Evolutionary conservation across 2,113 vertebrate genomes (phyloP).

Genomic region (Hemicordylus capensis): DNA sequence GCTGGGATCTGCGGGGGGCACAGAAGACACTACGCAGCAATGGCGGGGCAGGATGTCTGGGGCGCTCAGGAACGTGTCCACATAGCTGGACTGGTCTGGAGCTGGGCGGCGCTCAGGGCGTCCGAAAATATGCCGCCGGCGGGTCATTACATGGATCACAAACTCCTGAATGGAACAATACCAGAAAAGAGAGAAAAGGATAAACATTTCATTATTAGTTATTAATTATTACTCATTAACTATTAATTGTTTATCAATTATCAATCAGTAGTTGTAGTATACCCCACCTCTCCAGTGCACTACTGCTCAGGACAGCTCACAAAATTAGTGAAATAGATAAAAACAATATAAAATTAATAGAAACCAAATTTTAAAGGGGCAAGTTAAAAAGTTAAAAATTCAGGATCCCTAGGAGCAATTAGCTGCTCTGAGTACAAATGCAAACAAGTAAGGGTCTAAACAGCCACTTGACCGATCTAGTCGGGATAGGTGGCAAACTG

Average conservation of each 20-base stretch:
- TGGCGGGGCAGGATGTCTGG: slow-evolving; percentile 89
- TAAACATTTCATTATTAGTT: too few relatives aligned
- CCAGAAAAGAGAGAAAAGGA: slow-evolving; percentile 20
- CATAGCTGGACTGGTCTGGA: slow-evolving; percentile 71
- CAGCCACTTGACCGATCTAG: not conserved
- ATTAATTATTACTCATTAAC: too few relatives aligned
- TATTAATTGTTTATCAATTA: too few relatives aligned
- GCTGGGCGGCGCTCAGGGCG: slow-evolving; percentile 76
- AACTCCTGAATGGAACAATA: slow-evolving; percentile 79
- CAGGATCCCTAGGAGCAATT: not conserved
- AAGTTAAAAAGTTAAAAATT: not conserved
- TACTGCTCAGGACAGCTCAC: too few relatives aligned
- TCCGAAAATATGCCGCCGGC: slow-evolving; percentile 88
- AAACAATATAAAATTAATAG: too few relatives aligned
- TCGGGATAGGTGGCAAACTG: not conserved
- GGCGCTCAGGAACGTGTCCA: slow-evolving; percentile 89
- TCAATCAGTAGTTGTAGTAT: too few relatives aligned
- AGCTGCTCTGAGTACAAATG: too few relatives aligned
- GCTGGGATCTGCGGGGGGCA: slow-evolving; percentile 47
- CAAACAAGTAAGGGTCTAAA: not conserved
- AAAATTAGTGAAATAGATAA: too few relatives aligned
- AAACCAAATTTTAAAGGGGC: too few relatives aligned
- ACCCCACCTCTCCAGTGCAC: too few relatives aligned
- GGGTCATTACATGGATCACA: slow-evolving; percentile 90
- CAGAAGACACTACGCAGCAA: slow-evolving; percentile 76